Conservation (phyloP, 2,113 vertebrate genomes). For the Larimichthys polyactis region DNA sequence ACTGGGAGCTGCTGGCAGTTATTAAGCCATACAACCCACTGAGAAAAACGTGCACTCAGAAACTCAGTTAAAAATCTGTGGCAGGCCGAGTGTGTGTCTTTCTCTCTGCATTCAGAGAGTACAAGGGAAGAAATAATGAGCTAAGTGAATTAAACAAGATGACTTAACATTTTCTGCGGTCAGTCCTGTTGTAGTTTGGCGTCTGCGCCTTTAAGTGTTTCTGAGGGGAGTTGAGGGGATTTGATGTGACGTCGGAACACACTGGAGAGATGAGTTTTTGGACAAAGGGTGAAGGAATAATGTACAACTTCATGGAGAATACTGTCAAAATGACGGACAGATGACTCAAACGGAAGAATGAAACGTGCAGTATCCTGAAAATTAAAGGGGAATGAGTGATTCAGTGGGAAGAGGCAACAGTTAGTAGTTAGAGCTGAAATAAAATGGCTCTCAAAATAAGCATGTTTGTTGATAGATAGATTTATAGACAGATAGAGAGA, state of each 20-base stretch:
- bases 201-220: neutral
- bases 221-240: conserved; percentile 13
- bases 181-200: conserved; percentile 45
- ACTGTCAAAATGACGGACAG: conserved; percentile 19
- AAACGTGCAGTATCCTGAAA: conserved; percentile 3
- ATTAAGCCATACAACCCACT: conserved; percentile 62
- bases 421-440: neutral
- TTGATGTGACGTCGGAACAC: conserved; percentile 23
- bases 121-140: conserved; percentile 46
- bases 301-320: neutral
- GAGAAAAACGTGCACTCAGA: conserved; percentile 54
- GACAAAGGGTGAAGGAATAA: neutral
- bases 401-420: neutral
- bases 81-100: conserved; percentile 23
- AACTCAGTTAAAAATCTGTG: conserved; percentile 57
- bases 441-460: neutral
- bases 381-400: neutral
- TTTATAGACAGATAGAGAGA: neutral
- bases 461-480: neutral
- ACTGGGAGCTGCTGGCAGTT: conserved; percentile 63
- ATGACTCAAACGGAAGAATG: conserved; percentile 23
- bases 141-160: conserved; percentile 53
- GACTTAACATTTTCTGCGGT: conserved; percentile 57
- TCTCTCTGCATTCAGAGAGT: neutral
- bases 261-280: conserved; percentile 13